Evolutionary conservation across 1,140 invertebrate species (phyloP).

Genomic region (Bombus confusus): DNA sequence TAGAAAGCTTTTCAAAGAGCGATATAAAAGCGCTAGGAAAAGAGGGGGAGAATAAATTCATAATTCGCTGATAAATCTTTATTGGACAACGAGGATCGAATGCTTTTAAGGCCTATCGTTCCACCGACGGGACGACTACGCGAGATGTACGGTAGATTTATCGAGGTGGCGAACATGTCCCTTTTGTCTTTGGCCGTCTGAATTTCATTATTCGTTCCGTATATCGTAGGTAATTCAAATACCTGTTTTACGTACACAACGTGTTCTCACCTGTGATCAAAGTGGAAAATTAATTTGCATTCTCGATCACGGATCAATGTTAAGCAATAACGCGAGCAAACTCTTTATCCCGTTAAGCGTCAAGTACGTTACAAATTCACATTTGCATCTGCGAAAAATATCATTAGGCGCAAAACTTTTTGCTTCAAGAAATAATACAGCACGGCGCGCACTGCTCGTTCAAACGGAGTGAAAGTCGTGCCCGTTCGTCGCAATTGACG

Average conservation of each 20-base stretch:
- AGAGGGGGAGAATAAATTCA: background rate
- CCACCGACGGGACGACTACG: background rate
- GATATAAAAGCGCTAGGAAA: too few species aligned
- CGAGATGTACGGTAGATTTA: background rate
- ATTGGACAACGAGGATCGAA: background rate
- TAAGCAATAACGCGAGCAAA: background rate
- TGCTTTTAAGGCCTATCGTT: slow-evolving; percentile 22
- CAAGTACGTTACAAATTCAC: background rate
- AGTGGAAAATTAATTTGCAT: background rate
- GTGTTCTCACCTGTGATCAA: background rate
- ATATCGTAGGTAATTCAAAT: background rate
- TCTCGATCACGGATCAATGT: background rate
- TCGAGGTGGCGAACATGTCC: background rate
- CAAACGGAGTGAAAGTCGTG: slow-evolving; percentile 55
- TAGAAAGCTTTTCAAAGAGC: too few species aligned
- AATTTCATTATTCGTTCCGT: background rate
- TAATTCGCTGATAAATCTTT: slow-evolving; percentile 26
- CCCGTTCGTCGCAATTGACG: slow-evolving; percentile 27
- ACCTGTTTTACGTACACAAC: background rate
- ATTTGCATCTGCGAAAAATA: background rate
- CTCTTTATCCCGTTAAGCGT: background rate
- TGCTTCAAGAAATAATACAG: background rate
- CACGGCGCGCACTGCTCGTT: background rate
- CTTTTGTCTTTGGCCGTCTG: background rate
- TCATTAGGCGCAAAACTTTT: background rate